These are phyloP conservation scores for Triplophysa dalaica DNA, from an alignment of 2,113 vertebrate genomes.

Conservation along the genomic window DNA sequence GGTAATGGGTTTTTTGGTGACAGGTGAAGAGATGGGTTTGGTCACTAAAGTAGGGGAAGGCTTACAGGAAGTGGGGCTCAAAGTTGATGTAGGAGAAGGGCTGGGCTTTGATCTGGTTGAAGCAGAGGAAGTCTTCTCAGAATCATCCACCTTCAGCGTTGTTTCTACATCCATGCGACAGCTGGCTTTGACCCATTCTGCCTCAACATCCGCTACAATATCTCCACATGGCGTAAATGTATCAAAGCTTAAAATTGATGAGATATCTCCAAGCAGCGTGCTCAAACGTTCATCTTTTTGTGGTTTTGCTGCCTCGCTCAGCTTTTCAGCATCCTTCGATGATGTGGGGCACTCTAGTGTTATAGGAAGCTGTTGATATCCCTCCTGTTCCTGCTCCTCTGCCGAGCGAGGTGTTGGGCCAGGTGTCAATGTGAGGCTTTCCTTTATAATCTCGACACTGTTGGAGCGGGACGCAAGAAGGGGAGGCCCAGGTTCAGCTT, in stretches of 20 bases:
- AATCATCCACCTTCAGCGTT: constrained; percentile 61
- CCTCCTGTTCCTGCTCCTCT: constrained; percentile 56
- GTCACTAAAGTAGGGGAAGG: constrained; percentile 42
- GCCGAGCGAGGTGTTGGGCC: constrained; percentile 59
- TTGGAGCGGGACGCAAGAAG: constrained; percentile 79
- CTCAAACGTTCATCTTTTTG: constrained; percentile 85
- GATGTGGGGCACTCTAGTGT: constrained; percentile 54
- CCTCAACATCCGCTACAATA: constrained; percentile 88
- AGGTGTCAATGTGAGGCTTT: constrained; percentile 71
- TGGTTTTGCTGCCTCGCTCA: constrained; percentile 52
- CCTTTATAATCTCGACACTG: constrained; percentile 90
- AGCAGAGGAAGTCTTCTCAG: constrained; percentile 50
- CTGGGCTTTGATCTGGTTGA: constrained; percentile 59
- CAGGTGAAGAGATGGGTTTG: constrained; percentile 34
- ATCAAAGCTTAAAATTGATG: constrained; percentile 98
- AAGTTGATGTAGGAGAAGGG: constrained; percentile 52
- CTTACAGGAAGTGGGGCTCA: constrained; percentile 60
- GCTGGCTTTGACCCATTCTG: constrained; percentile 82
- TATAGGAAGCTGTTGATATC: constrained; percentile 51
- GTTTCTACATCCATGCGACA: constrained; percentile 69
- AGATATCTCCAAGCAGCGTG: constrained; percentile 95
- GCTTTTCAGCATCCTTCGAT: constrained; percentile 48
- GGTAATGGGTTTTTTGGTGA: constrained; percentile 38
- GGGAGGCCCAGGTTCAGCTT: constrained; percentile 77
- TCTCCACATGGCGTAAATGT: constrained; percentile 92